These are phyloP conservation scores for Saxidomus purpurata DNA, from an alignment of 1,140 invertebrate genomes.

Conservation along the genomic window DNA sequence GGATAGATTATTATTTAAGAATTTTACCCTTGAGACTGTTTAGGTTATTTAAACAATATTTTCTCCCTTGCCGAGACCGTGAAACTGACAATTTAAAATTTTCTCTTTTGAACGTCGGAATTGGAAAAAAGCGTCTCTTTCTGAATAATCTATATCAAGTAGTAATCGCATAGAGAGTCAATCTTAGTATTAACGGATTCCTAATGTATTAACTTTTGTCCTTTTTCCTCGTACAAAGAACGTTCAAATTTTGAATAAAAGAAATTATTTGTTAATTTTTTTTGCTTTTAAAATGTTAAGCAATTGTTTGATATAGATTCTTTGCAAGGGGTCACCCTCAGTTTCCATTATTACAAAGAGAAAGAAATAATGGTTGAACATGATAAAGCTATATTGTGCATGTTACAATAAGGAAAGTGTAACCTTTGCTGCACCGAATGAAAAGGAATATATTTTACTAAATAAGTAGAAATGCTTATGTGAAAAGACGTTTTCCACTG, in stretches of 20 bases:
- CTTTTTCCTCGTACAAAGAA: constrained; percentile 9
- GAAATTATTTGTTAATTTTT: constrained; percentile 19
- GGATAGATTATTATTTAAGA: neutral
- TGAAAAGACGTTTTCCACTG: too few species aligned
- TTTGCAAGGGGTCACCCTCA: constrained; percentile 19
- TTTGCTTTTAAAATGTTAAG: neutral
- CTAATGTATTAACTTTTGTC: constrained; percentile 31
- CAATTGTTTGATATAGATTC: constrained; percentile 25
- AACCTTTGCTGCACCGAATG: neutral
- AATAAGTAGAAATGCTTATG: too few species aligned
- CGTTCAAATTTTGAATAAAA: neutral
- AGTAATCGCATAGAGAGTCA: neutral
- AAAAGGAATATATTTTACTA: neutral
- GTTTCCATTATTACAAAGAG: neutral
- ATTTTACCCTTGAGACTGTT: neutral
- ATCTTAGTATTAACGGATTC: neutral
- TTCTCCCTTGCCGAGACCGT: constrained; percentile 12
- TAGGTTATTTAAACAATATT: constrained; percentile 31
- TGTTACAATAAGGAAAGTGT: neutral
- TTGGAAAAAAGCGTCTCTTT: neutral
- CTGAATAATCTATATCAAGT: constrained; percentile 4
- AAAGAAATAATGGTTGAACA: neutral
- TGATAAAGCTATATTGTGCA: constrained; percentile 3
- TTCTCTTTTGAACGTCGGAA: constrained; percentile 29
- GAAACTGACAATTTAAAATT: constrained; percentile 1